Conservation (phyloP, 2,113 vertebrate genomes). For the Phylloscopus trochilus region DNA sequence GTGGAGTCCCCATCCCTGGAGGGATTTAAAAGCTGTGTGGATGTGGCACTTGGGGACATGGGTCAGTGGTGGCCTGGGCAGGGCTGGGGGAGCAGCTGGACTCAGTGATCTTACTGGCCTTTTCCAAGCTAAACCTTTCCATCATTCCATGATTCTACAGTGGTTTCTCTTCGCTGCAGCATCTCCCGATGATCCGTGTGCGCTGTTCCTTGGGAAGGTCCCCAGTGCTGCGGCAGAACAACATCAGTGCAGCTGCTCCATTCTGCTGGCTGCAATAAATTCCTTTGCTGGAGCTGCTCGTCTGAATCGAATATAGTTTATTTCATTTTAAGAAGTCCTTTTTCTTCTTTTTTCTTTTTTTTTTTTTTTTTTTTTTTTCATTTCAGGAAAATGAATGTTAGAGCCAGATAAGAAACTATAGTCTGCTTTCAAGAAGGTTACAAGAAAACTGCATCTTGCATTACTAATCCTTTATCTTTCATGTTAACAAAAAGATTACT, state of each 20-base stretch:
- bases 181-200: neutral
- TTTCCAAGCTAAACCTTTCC: neutral
- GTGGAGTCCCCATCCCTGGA: neutral
- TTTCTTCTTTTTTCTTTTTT: neutral
- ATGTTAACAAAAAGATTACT: conserved; percentile 86
- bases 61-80: neutral
- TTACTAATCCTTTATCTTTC: conserved; percentile 87
- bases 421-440: conserved; percentile 84
- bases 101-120: no score
- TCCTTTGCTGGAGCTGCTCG: conserved; percentile 45
- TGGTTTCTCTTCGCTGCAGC: neutral
- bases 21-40: accelerated
- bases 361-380: conserved; percentile 24
- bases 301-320: conserved; percentile 76
- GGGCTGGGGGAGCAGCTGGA: neutral
- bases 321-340: conserved; percentile 75
- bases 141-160: neutral
- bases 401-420: conserved; percentile 83
- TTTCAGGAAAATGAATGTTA: conserved; percentile 82
- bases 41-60: neutral
- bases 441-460: conserved; percentile 84
- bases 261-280: conserved; percentile 59
- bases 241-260: conserved; percentile 50
- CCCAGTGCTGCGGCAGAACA: conserved; percentile 4
- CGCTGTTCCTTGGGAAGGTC: neutral